Evolutionary conservation across 1,140 invertebrate species (phyloP).

Genomic region (Dreissena rostriformis): DNA sequence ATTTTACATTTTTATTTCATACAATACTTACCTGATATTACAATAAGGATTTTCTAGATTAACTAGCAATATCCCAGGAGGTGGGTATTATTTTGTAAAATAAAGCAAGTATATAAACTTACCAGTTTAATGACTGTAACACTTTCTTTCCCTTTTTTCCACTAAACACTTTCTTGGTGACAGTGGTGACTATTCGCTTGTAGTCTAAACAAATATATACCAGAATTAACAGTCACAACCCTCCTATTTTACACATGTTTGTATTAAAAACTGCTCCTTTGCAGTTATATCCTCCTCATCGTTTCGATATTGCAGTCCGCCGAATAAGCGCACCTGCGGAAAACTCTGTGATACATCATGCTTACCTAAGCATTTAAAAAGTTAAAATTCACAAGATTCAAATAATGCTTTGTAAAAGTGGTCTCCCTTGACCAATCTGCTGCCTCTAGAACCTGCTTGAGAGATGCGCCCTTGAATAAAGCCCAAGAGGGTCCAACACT

Average conservation of each 20-base stretch:
- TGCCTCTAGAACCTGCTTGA: constrained; percentile 1
- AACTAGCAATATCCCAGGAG: constrained; percentile 23
- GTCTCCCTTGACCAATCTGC: constrained; percentile 39
- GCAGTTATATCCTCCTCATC: not conserved
- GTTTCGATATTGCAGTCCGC: not conserved
- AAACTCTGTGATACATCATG: not conserved
- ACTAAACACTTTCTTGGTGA: not conserved
- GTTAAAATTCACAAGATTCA: not conserved
- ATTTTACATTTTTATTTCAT: constrained; percentile 45
- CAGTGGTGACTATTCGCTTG: not conserved
- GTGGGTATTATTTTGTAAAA: constrained; percentile 25
- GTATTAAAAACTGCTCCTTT: not conserved
- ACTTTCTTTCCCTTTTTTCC: not conserved
- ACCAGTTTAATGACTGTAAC: not conserved
- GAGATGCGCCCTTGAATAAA: constrained; percentile 31
- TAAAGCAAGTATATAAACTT: not conserved
- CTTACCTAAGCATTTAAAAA: constrained; percentile 33
- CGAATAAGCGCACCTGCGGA: not conserved
- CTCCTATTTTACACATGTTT: not conserved
- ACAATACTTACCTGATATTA: constrained; percentile 47
- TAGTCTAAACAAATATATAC: not conserved
- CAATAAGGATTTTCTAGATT: constrained; percentile 30
- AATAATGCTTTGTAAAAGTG: constrained; percentile 23
- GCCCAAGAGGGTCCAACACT: constrained; percentile 41
- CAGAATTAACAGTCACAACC: not conserved